Conservation (phyloP, 2,113 vertebrate genomes). For the Larimichthys crocea region DNA sequence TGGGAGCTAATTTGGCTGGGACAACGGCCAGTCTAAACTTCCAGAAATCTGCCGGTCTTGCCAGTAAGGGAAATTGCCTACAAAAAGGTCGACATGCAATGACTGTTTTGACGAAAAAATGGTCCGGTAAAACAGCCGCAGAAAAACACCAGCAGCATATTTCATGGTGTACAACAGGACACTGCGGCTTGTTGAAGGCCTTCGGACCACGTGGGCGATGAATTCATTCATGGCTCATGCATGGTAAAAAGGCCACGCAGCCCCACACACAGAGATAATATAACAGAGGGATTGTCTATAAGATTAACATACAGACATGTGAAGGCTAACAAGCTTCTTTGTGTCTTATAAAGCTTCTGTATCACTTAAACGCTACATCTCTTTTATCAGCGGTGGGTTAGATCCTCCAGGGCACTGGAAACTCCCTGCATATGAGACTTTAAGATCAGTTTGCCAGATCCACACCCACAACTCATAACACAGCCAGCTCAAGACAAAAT, state of each 20-base stretch:
- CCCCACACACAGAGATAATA: slow-evolving; percentile 38
- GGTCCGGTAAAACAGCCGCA: neutral
- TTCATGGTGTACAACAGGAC: slow-evolving; percentile 9
- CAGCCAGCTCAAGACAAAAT: slow-evolving; percentile 22
- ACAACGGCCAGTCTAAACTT: slow-evolving; percentile 28
- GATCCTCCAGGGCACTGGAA: slow-evolving; percentile 30
- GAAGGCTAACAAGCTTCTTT: slow-evolving; percentile 10
- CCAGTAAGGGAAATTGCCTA: slow-evolving; percentile 11
- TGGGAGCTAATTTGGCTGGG: slow-evolving; percentile 1
- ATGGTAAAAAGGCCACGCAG: slow-evolving; percentile 57
- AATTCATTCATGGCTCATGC: slow-evolving; percentile 39
- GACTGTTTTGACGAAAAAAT: neutral
- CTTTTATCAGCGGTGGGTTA: neutral
- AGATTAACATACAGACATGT: slow-evolving; percentile 24
- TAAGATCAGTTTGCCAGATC: slow-evolving; percentile 42
- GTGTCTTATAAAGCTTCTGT: neutral
- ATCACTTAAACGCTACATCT: slow-evolving; percentile 6
- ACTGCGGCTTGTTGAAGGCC: slow-evolving; percentile 3
- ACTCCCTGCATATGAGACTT: slow-evolving; percentile 22
- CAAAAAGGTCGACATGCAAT: slow-evolving; percentile 6
- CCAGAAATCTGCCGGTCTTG: neutral
- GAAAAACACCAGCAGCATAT: slow-evolving; percentile 3
- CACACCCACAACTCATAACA: slow-evolving; percentile 19
- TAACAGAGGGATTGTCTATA: slow-evolving; percentile 49
- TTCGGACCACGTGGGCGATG: slow-evolving; percentile 26